phyloP scores from a whole-genome alignment of 2,113 vertebrate genomes.

The Dromas ardeola region DNA sequence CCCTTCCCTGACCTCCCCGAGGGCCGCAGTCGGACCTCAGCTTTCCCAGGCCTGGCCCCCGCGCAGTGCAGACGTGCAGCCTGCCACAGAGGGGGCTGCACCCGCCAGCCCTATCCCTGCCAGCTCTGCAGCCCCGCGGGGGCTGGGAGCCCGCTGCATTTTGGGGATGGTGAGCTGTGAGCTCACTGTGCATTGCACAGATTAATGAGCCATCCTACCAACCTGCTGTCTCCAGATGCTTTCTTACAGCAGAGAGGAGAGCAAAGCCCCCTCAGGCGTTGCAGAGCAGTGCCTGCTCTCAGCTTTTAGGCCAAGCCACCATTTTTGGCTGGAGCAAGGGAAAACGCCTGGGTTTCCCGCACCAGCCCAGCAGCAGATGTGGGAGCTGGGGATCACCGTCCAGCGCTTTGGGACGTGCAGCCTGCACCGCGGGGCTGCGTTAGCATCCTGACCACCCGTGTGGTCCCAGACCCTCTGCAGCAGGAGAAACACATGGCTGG shows the following conservation, averaged over 20 bases:
- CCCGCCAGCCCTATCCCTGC: not conserved
- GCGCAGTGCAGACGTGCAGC: rapidly evolving
- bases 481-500: rapidly evolving
- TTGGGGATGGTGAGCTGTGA: rapidly evolving
- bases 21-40: not conserved
- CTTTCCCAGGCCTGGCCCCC: not conserved
- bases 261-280: rapidly evolving
- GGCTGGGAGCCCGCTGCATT: rapidly evolving
- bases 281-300: not conserved
- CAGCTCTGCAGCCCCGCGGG: not conserved
- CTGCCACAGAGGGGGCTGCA: not conserved
- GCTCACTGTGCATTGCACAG: not conserved
- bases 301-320: not conserved
- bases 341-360: not conserved
- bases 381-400: not conserved
- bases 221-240: not conserved
- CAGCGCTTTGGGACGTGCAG: not conserved
- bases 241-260: not conserved
- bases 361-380: not conserved
- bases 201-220: not conserved
- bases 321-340: not conserved
- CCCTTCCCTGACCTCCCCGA: not conserved
- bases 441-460: not conserved
- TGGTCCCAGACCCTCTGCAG: not conserved
- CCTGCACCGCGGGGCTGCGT: rapidly evolving